Percentiles rank a stretch among this genome's conserved stretches.
These are phyloP conservation scores for Formica selysi DNA, from an alignment of 1,140 invertebrate genomes.

Conservation along the genomic window DNA sequence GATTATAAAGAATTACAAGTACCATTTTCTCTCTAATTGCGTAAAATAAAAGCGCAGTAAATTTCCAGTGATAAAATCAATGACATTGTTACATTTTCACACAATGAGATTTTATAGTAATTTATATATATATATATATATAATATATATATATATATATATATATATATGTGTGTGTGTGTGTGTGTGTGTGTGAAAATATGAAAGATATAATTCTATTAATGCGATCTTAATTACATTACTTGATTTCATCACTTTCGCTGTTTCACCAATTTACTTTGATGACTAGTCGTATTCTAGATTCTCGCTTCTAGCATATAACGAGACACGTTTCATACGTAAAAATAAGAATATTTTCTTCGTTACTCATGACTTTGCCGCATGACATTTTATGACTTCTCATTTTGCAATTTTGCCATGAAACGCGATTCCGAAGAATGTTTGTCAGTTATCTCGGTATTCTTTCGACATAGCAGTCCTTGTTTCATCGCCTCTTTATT, in stretches of 20 bases:
- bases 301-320: not conserved
- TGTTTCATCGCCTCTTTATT: conserved; percentile 20
- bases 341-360: not conserved
- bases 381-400: not conserved
- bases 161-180: no score
- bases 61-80: not conserved
- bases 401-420: not conserved
- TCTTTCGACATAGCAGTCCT: not conserved
- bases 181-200: conserved; percentile 3
- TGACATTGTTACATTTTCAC: not conserved
- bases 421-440: conserved; percentile 9
- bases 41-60: not conserved
- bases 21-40: conserved; percentile 1
- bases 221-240: not conserved
- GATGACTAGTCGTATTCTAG: not conserved
- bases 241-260: not conserved
- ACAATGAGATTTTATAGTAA: not conserved
- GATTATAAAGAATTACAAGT: not conserved
- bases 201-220: not conserved
- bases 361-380: conserved; percentile 9
- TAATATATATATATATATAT: not conserved
- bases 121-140: not conserved
- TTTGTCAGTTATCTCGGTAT: not conserved
- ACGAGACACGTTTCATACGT: not conserved
- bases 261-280: conserved; percentile 1